Conservation (phyloP, 2,797 vertebrate species). For the Cynopterus sphinx region DNA sequence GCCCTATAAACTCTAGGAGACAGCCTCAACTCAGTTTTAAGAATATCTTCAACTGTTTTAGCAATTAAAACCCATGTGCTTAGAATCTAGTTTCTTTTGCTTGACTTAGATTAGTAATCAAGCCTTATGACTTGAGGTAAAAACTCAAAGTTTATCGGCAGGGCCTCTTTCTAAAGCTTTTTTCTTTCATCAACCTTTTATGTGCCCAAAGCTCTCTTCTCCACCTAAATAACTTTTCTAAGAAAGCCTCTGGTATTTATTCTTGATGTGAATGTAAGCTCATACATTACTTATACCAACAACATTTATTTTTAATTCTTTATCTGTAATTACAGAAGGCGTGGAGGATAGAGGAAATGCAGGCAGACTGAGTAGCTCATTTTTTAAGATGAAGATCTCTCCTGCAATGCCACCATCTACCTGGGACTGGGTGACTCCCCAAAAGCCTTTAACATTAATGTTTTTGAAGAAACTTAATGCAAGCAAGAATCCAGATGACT, state of each 20-base stretch:
- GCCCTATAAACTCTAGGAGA: background rate
- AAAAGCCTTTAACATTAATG: background rate
- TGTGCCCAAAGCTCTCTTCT: background rate
- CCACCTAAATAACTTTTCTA: background rate
- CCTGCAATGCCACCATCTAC: background rate
- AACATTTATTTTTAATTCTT: background rate
- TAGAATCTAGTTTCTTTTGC: background rate
- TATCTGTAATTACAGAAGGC: constrained; percentile 14
- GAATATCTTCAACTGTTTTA: background rate
- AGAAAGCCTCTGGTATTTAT: background rate
- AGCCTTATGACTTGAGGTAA: background rate
- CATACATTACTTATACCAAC: background rate
- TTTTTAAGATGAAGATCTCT: background rate
- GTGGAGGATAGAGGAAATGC: background rate
- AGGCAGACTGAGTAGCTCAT: background rate
- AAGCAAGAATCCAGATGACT: background rate
- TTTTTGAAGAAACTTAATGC: background rate
- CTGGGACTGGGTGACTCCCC: background rate
- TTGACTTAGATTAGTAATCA: background rate
- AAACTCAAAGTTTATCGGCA: background rate
- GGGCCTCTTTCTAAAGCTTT: background rate
- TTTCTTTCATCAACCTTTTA: background rate
- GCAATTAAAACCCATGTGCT: background rate
- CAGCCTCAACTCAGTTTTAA: background rate
- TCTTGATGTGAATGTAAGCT: background rate